Evolutionary conservation across 2,888 invertebrate species (phyloP).

Genomic region (Ormyrus nitidulus): DNA sequence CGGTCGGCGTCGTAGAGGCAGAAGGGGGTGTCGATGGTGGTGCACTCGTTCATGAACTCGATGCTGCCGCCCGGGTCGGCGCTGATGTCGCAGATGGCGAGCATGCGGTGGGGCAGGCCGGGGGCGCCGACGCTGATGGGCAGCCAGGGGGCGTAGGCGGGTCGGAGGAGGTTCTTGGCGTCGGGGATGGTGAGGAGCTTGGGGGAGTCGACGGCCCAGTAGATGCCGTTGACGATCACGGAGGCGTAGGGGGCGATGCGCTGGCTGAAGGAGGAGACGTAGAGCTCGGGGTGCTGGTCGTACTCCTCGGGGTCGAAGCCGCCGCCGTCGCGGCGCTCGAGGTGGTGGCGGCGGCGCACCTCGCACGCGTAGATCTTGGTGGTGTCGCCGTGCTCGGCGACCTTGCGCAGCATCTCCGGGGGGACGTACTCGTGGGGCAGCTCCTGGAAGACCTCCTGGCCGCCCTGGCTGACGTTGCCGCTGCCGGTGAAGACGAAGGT

Average conservation of each 20-base stretch:
- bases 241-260: conserved; percentile 99
- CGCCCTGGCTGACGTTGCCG: conserved; percentile 94
- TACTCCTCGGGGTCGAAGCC: conserved; percentile 94
- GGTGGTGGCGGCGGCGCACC: conserved; percentile 94
- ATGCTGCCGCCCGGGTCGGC: conserved; percentile 99
- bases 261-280: conserved; percentile 96
- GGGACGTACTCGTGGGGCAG: conserved; percentile 98
- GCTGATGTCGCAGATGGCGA: conserved; percentile 98
- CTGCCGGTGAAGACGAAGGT: conserved; percentile 99
- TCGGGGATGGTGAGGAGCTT: conserved; percentile 98
- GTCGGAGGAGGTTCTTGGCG: conserved; percentile 93
- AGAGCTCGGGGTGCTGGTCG: conserved; percentile 93
- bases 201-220: conserved; percentile 98
- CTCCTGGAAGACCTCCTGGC: conserved; percentile 96
- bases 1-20: conserved; percentile 99
- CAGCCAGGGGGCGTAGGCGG: conserved; percentile 94
- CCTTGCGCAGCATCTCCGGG: conserved; percentile 95
- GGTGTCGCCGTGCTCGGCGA: conserved; percentile 95
- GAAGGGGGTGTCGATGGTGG: conserved; percentile 99
- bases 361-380: conserved; percentile 98
- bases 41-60: conserved; percentile 99
- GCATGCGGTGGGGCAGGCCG: conserved; percentile 90
- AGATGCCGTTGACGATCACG: conserved; percentile 97
- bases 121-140: conserved; percentile 92
- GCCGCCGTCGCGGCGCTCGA: conserved; percentile 94